phyloP scores from a whole-genome alignment of 2,797 vertebrate genomes.

The Taeniopygia guttata region DNA sequence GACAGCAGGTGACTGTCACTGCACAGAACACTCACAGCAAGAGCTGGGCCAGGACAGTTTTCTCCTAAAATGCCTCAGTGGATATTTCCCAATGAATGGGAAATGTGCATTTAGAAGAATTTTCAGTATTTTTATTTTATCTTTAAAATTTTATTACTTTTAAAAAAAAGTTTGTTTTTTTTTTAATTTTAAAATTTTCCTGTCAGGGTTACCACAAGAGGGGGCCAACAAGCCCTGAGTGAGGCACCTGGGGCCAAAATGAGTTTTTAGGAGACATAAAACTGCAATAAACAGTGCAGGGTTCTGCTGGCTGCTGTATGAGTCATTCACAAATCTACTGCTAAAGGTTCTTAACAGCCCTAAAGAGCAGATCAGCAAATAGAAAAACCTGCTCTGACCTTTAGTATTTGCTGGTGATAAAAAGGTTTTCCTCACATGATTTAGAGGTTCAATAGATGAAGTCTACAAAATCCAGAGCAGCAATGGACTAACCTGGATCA shows the following conservation, averaged over 20 bases:
- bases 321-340: neutral
- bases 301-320: neutral
- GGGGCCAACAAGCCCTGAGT: neutral
- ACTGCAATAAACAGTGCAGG: rapidly evolving
- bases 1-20: neutral
- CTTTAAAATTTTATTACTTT: neutral
- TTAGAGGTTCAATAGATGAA: neutral
- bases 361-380: neutral
- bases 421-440: neutral
- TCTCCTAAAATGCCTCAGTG: neutral
- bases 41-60: rapidly evolving
- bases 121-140: neutral
- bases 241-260: rapidly evolving
- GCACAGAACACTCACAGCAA: neutral
- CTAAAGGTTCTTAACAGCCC: neutral
- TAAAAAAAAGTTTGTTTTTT: too few species aligned
- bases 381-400: neutral
- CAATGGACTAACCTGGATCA: neutral
- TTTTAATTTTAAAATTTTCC: neutral
- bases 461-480: neutral
- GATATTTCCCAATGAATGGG: neutral
- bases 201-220: neutral
- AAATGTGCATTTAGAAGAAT: neutral
- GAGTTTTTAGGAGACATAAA: neutral
- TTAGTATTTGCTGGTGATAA: neutral